A percentile compares a stretch with the other conserved stretches of the same genome.
These are phyloP conservation scores for Phalacrocorax aristotelis DNA, from an alignment of 2,113 vertebrate genomes.

Conservation along the genomic window DNA sequence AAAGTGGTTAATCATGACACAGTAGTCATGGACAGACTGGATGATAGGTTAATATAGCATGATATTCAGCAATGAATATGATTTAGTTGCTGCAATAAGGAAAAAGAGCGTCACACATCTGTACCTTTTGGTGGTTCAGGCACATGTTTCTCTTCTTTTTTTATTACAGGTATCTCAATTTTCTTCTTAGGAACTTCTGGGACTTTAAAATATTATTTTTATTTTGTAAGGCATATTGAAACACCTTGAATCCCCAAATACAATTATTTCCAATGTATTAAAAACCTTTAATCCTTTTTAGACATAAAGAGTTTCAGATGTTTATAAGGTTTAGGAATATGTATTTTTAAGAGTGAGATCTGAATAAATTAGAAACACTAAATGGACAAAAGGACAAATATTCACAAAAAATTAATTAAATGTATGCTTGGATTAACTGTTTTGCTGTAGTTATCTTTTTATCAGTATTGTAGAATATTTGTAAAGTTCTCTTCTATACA, in stretches of 20 bases:
- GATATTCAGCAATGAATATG: not conserved
- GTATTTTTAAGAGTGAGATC: not conserved
- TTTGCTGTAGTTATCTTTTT: not conserved
- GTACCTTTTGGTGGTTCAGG: constrained; percentile 78
- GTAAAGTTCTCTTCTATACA: not conserved
- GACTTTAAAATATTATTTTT: constrained; percentile 68
- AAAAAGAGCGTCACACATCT: not conserved
- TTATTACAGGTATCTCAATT: constrained; percentile 66
- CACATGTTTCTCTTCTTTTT: constrained; percentile 70
- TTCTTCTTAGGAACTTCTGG: constrained; percentile 75
- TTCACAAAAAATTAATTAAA: not conserved
- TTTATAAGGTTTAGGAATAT: not conserved
- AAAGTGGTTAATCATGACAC: not conserved
- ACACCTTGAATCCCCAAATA: not conserved
- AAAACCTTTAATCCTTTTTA: not conserved
- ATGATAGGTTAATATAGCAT: not conserved
- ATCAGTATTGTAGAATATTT: not conserved
- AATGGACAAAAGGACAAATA: not conserved
- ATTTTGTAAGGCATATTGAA: not conserved
- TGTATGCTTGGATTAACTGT: not conserved
- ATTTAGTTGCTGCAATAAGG: not conserved
- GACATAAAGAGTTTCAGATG: not conserved
- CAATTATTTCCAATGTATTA: not conserved
- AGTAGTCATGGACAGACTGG: not conserved
- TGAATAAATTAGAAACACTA: not conserved